phyloP scores from a whole-genome alignment of 2,888 invertebrate genomes.

The Lasioglossum leucozonium region DNA sequence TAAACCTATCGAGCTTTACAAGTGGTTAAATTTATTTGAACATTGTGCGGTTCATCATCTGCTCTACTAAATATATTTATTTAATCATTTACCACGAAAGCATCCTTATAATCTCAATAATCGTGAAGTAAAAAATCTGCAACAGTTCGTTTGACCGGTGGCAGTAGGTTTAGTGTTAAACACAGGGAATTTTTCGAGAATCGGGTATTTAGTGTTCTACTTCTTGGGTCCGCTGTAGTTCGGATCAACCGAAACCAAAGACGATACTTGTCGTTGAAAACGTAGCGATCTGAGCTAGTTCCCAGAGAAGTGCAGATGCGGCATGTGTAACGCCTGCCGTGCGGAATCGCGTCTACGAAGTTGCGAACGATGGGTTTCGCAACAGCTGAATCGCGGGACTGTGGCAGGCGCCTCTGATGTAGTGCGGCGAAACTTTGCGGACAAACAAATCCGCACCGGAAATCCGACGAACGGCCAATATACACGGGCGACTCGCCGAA shows the following conservation, averaged over 20 bases:
- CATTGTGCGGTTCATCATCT: too few relatives aligned
- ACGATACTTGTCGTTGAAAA: constrained; percentile 69
- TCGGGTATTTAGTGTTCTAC: not conserved
- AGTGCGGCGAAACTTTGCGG: constrained; percentile 82
- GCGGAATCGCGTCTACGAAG: constrained; percentile 76
- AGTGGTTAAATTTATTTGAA: too few relatives aligned
- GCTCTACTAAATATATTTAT: too few relatives aligned
- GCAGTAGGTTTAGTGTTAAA: too few relatives aligned
- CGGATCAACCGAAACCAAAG: constrained; percentile 57
- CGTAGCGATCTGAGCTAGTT: constrained; percentile 63
- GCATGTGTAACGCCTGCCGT: constrained; percentile 64
- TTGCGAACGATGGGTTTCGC: constrained; percentile 80
- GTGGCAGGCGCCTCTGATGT: constrained; percentile 79
- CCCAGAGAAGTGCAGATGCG: constrained; percentile 73
- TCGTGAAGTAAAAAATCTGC: too few relatives aligned
- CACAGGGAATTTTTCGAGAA: not conserved
- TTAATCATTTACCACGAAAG: too few relatives aligned
- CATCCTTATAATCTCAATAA: too few relatives aligned
- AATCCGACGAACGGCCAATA: constrained; percentile 73
- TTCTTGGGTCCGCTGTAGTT: not conserved
- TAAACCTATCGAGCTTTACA: too few relatives aligned
- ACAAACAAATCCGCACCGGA: constrained; percentile 83
- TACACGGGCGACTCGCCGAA: constrained; percentile 60
- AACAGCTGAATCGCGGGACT: constrained; percentile 80
- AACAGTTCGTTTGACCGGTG: too few relatives aligned